Evolutionary conservation across 2,113 vertebrate species (phyloP).

Genomic region (Oryzias curvinotus): DNA sequence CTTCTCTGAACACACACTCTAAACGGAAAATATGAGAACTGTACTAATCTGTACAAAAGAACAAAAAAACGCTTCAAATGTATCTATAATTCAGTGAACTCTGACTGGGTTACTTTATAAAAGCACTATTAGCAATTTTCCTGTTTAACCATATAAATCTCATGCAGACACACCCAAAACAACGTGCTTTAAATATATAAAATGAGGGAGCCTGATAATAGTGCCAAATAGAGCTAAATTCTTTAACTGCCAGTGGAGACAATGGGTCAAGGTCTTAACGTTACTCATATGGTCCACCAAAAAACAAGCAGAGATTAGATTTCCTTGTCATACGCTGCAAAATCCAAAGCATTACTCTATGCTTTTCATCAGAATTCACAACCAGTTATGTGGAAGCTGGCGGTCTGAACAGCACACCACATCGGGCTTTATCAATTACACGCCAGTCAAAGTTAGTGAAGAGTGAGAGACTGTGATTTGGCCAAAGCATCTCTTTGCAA

Average conservation of each 20-base stretch:
- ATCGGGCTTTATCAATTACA: slow-evolving; percentile 1
- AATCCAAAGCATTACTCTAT: neutral
- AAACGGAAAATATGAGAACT: slow-evolving; percentile 1
- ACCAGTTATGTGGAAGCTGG: neutral
- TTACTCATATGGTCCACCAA: slow-evolving; percentile 4
- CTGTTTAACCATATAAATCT: slow-evolving; percentile 3
- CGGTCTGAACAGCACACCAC: neutral
- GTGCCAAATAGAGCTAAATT: neutral
- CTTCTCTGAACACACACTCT: slow-evolving; percentile 13
- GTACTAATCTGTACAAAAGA: slow-evolving; percentile 6
- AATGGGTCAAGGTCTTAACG: neutral
- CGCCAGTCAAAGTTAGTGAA: slow-evolving; percentile 11
- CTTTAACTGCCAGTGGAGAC: slow-evolving; percentile 8
- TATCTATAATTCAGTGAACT: neutral
- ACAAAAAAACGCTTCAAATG: slow-evolving; percentile 1
- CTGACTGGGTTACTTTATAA: neutral
- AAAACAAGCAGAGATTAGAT: neutral
- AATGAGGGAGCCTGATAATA: slow-evolving; percentile 3
- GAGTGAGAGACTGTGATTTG: slow-evolving; percentile 38
- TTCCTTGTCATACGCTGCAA: slow-evolving; percentile 7
- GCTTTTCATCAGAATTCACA: slow-evolving; percentile 5
- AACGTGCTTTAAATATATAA: slow-evolving; percentile 22
- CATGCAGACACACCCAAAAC: slow-evolving; percentile 17
- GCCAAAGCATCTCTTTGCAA: slow-evolving; percentile 40
- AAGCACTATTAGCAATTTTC: neutral